These are phyloP conservation scores for Lampris incognitus DNA, from an alignment of 2,113 vertebrate species.

Conservation along the genomic window DNA sequence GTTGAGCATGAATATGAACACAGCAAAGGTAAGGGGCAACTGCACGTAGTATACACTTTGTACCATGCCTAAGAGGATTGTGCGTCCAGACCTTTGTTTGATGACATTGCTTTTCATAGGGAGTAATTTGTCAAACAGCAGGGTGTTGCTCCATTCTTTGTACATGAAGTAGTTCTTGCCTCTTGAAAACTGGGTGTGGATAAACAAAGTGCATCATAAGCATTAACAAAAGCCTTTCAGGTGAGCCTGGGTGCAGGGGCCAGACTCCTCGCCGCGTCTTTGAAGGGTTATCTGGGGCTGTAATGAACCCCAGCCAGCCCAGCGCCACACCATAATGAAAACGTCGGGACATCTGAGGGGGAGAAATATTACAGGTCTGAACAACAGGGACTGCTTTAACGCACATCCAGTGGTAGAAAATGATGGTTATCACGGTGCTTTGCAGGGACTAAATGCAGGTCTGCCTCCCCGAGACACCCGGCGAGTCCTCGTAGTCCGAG, in stretches of 20 bases:
- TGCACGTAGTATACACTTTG: too few relatives aligned
- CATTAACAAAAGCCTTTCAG: constrained; percentile 45
- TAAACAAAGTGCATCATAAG: constrained; percentile 32
- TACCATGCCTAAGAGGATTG: background rate
- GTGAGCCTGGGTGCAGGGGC: constrained; percentile 32
- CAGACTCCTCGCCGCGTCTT: constrained; percentile 57
- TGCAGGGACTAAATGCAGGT: constrained; percentile 66
- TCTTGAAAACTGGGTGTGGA: constrained; percentile 35
- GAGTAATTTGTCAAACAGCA: background rate
- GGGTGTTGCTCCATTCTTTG: constrained; percentile 1
- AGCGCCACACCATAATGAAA: constrained; percentile 73
- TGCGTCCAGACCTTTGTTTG: background rate
- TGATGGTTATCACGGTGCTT: constrained; percentile 73
- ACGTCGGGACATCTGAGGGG: constrained; percentile 67
- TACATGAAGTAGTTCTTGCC: constrained; percentile 2
- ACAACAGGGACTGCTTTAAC: constrained; percentile 63
- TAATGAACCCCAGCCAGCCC: constrained; percentile 55
- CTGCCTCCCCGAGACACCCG: constrained; percentile 12
- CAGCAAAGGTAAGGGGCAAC: too few relatives aligned
- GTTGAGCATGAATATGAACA: too few relatives aligned
- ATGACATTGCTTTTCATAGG: background rate
- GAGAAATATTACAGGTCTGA: constrained; percentile 66
- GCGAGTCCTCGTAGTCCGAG: too few relatives aligned
- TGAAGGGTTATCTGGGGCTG: constrained; percentile 58
- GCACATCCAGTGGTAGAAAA: constrained; percentile 67